phyloP scores from a whole-genome alignment of 2,888 invertebrate genomes.

The Mellilla xanthometata region DNA sequence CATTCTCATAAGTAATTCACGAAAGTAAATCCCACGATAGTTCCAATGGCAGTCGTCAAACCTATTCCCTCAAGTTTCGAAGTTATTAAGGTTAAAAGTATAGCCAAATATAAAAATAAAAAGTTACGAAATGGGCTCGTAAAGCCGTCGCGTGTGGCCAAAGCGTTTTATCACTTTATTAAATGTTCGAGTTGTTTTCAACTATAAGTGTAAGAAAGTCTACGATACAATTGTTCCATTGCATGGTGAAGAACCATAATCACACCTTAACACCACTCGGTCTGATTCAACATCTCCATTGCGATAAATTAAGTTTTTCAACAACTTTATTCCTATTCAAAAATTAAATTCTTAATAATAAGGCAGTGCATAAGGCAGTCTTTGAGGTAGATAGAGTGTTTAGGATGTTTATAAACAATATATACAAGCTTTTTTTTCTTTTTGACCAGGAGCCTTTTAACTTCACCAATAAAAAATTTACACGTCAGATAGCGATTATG shows the following conservation, averaged over 20 bases:
- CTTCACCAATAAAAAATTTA: no score
- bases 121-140: constrained; percentile 54
- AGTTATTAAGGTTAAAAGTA: constrained; percentile 51
- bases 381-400: no score
- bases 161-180: constrained; percentile 71
- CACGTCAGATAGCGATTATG: no score
- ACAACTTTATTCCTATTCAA: constrained; percentile 28
- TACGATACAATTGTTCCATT: constrained; percentile 37
- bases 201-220: constrained; percentile 43
- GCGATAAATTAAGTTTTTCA: constrained; percentile 30
- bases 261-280: constrained; percentile 36
- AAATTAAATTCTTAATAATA: neutral
- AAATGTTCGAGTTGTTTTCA: constrained; percentile 56
- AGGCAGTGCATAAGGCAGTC: no score
- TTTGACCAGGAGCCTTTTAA: no score
- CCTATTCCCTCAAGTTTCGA: constrained; percentile 43
- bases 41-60: constrained; percentile 31
- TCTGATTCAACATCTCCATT: constrained; percentile 36
- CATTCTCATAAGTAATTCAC: constrained; percentile 31
- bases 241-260: constrained; percentile 45
- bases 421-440: no score
- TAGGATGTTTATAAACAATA: no score
- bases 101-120: constrained; percentile 45
- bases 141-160: constrained; percentile 64
- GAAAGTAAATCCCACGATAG: constrained; percentile 33